Base-by-base conservation (phyloP, 2,888 invertebrate genomes). In the Volucella inflata region DNA sequence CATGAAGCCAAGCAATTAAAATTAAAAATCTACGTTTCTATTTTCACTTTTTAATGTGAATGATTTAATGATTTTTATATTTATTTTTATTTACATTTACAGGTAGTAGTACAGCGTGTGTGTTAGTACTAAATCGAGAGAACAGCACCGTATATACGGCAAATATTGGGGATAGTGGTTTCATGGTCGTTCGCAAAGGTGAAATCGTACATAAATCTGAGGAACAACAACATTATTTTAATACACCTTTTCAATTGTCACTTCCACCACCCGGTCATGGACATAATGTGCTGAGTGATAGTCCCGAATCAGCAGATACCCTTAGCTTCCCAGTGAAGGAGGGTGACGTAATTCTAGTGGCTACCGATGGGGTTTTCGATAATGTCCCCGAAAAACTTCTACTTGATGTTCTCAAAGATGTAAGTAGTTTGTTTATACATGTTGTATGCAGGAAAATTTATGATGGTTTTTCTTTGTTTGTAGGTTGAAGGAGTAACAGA, bases 91-190 rank as follows among this genome's bases (percentile, higher is more conserved):
- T 68, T 81, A 88, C 78, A 87, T 90, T 30, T 92, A 38, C 92
- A 97, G 98, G 98, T 89, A 99, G 99, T 93, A 98, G 98, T 92
- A 99, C 99, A 88, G 99, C 99, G 1, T 99, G 99, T 93, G 97
- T 99, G 77, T 96, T 99, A 91, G 96, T 98, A 88, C 94, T 99
- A 87, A 98, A 98, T 92, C 95, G 97, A 88, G 96, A 96, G 89
- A 98, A 97, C 89, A 95, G 95, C 91, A 96, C 96, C 88, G 95
- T 99, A 90, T 97, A 98, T 90, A 97, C 99, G 12, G 99, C 99
- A 67, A 99, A 99, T 93, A 97, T 99, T 88, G 99, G 99, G n/a
- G 99, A 99, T 93, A 98, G 98, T 90, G 99, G 99, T 12, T 99
- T 98, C 93, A 96, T 99, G 93, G 96, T 99, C 68, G 96, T 98